Evolutionary conservation across 2,888 invertebrate species (phyloP), one percentile per base, ranked within the genome.

Genomic region (Troglohyphantes excavatus): DNA sequence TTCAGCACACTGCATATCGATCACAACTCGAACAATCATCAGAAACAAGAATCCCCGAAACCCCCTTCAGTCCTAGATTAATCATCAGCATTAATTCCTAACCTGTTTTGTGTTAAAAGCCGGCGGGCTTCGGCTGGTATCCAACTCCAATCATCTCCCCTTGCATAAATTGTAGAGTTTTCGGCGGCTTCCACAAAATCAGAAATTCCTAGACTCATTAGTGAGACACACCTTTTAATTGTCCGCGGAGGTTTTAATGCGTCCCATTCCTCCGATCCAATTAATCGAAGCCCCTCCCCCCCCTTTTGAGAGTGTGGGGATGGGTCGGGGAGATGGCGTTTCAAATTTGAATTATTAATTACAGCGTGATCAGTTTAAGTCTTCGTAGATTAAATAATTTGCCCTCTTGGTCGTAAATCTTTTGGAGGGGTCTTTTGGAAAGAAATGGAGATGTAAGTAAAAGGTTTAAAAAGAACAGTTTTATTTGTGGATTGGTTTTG

Each of bases 181-280:
- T 82, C 61, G 39, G n/a, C 17, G 21, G n/a, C 26, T 39, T 33
- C 26, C 39, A 21, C n/a, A 72, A 82, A 82, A 82, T 82, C 72
- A 70, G 70, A 82, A 81, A 82, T 82, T 82, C 61, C 21, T 29
- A 61, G 68, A 68, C 82, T 82, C 82, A 82, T 82, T 82, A 82
- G 82, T 39, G 61, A 21, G 82, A 82, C 82, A 82, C 82, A 82
- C 82, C 82, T 72, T 82, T 82, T 82, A 82, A 82, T 82, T 82
- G 82, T 82, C 82, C 61, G 39, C 39, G 19, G 72, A 82, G 72
- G 61, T 82, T 82, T 82, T 72, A 82, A 82, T 82, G 82, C 61
- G 26, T 82, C 61, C 68, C 82, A 39, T 61, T 68, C 53, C 81
- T 81, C 68, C 29, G 67, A 82, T 72, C 82, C 72, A 82, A 82